Conservation (phyloP, 2,113 vertebrate genomes). For the Sturnus vulgaris region DNA sequence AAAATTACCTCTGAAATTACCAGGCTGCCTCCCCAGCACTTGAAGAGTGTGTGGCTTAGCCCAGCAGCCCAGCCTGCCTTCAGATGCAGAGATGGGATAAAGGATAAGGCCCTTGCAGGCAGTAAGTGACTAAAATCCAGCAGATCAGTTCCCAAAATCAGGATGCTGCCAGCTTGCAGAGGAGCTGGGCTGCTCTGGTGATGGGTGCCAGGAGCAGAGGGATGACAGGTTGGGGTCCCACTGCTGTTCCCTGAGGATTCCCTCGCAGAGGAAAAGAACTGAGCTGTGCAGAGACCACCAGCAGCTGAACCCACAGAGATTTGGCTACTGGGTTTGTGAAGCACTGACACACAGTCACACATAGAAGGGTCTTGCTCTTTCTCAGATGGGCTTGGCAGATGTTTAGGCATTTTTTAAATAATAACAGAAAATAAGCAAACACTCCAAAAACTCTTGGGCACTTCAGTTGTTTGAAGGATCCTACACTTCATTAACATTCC, state of each 20-base stretch:
- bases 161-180: background rate
- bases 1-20: background rate
- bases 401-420: background rate
- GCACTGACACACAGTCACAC: background rate
- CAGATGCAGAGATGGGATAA: background rate
- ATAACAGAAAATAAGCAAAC: background rate
- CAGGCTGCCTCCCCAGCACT: background rate
- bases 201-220: background rate
- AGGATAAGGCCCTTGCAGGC: background rate
- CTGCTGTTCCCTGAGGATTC: background rate
- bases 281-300: background rate
- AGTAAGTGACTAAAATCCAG: background rate
- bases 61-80: background rate
- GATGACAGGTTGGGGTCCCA: background rate
- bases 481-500: background rate
- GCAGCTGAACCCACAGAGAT: background rate
- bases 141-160: background rate
- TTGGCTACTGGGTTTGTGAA: background rate
- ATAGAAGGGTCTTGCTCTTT: background rate
- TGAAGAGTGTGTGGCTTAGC: background rate
- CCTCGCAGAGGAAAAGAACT: background rate
- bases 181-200: fast-evolving
- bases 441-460: background rate
- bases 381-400: background rate
- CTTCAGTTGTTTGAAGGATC: background rate